Conservation (phyloP, 1,140 invertebrate species). For the Philopotamus ludificatus region DNA sequence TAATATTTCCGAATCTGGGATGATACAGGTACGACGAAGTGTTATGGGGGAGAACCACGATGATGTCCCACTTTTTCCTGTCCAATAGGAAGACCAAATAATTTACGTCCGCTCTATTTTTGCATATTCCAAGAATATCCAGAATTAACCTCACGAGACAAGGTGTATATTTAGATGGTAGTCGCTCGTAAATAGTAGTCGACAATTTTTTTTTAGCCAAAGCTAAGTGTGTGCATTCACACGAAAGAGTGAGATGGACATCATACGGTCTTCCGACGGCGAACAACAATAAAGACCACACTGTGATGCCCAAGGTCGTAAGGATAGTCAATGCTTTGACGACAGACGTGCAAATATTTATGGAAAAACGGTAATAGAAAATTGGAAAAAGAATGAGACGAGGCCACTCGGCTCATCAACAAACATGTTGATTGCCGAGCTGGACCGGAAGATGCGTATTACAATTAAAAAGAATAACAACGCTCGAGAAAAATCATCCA, state of each 20-base stretch:
- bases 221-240: not conserved
- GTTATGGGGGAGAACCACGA: not conserved
- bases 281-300: not conserved
- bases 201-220: not conserved
- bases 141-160: conserved; percentile 4
- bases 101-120: conserved; percentile 14
- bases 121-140: conserved; percentile 14
- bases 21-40: not conserved
- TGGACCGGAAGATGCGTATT: too few relatives aligned
- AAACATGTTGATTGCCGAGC: too few relatives aligned
- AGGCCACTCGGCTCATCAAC: too few relatives aligned
- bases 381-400: too few relatives aligned
- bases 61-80: not conserved
- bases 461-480: too few relatives aligned
- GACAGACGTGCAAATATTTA: too few relatives aligned
- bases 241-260: not conserved
- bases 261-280: not conserved
- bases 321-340: too few relatives aligned
- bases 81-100: not conserved
- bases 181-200: not conserved
- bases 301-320: too few relatives aligned
- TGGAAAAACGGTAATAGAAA: too few relatives aligned
- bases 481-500: too few relatives aligned
- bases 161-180: not conserved
- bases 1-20: not conserved